A percentile compares a stretch with the other conserved stretches of the same genome.
phyloP scores from a whole-genome alignment of 2,888 invertebrate genomes.

The Tachystola acroxantha region DNA sequence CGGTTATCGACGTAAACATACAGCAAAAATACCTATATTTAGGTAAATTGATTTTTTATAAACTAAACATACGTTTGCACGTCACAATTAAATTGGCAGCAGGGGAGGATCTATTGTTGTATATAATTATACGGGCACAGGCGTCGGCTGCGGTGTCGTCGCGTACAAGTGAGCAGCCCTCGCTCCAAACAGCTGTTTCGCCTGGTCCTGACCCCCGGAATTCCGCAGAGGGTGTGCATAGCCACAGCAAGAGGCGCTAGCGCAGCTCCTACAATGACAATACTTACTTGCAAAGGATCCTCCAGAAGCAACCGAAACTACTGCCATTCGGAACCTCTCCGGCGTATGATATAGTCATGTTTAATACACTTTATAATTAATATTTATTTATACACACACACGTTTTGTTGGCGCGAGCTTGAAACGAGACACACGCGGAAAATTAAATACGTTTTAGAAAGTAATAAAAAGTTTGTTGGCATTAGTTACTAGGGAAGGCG shows the following conservation, averaged over 20 bases:
- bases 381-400: conserved; percentile 71
- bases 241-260: too few species aligned
- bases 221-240: conserved; percentile 5
- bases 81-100: conserved; percentile 36
- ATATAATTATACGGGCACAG: conserved; percentile 31
- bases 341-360: conserved; percentile 94
- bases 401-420: conserved; percentile 65
- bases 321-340: conserved; percentile 95
- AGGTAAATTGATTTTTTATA: conserved; percentile 27
- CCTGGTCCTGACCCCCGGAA: conserved; percentile 3
- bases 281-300: conserved; percentile 91
- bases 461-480: conserved; percentile 61
- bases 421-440: conserved; percentile 67
- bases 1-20: conserved; percentile 30
- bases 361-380: conserved; percentile 50
- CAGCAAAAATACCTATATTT: conserved; percentile 12
- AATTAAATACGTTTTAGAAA: conserved; percentile 74
- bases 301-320: conserved; percentile 95
- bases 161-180: conserved; percentile 26
- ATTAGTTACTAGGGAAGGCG: conserved; percentile 53
- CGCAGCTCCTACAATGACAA: conserved; percentile 9
- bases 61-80: conserved; percentile 29
- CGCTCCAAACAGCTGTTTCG: conserved; percentile 57
- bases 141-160: conserved; percentile 39
- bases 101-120: conserved; percentile 40